These are phyloP conservation scores for fruit fly (Drosophila melanogaster) DNA, from an alignment of 1,140 invertebrate genomes.

Conservation along the genomic window Release_6_plus_ISO1_MT NC_004354.4:18520501-18521000, in stretches of 20 bases:
- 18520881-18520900: slow-evolving; percentile 75
- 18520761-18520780: slow-evolving; percentile 24
- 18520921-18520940: slow-evolving; percentile 67
- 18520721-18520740: not conserved
- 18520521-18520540: not conserved
- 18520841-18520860: slow-evolving; percentile 70
- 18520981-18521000: slow-evolving; percentile 69
- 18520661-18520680: no score
- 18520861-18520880: slow-evolving; percentile 70
- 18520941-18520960: slow-evolving; percentile 69
- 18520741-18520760: slow-evolving; percentile 11
- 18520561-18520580: not conserved
- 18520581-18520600: not conserved
- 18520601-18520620: slow-evolving; percentile 5
- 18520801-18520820: slow-evolving; percentile 8
- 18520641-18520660: not conserved
- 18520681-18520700: no score
- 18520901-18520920: slow-evolving; percentile 70
- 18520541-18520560: slow-evolving; percentile 3
- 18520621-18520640: not conserved
- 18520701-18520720: slow-evolving; percentile 6
- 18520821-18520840: slow-evolving; percentile 67
- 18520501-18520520: not conserved
- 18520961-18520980: slow-evolving; percentile 76
- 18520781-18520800: slow-evolving; percentile 16